phyloP scores from a whole-genome alignment of 1,140 invertebrate species.

The Drosophila repleta region DNA sequence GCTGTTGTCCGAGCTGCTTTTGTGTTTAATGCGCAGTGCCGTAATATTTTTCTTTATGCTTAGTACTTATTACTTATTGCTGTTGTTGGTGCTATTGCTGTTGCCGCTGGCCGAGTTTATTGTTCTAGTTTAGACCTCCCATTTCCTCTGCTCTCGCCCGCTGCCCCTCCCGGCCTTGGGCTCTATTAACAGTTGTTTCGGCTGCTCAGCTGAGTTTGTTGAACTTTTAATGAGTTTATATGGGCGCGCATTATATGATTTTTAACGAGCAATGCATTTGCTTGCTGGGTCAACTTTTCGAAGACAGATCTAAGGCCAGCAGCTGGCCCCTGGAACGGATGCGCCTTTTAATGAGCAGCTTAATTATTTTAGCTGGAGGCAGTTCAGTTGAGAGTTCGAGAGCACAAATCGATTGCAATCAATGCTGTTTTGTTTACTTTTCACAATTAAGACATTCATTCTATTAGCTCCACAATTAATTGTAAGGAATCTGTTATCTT shows the following conservation, averaged over 20 bases:
- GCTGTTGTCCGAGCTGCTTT: slow-evolving; percentile 31
- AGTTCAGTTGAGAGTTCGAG: background rate
- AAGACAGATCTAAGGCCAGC: background rate
- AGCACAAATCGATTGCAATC: slow-evolving; percentile 9
- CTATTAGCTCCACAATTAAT: background rate
- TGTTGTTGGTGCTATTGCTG: slow-evolving; percentile 3
- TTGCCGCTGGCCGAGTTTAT: slow-evolving; percentile 64
- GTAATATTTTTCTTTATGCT: slow-evolving; percentile 70
- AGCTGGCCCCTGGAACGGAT: slow-evolving; percentile 15
- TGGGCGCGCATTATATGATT: slow-evolving; percentile 52
- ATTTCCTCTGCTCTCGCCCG: too few species aligned
- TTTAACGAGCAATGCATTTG: slow-evolving; percentile 56
- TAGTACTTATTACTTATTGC: slow-evolving; percentile 53
- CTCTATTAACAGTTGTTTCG: slow-evolving; percentile 58
- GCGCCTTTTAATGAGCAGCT: slow-evolving; percentile 28
- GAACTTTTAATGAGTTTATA: slow-evolving; percentile 74
- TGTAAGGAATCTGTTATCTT: background rate
- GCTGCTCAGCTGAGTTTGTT: slow-evolving; percentile 61
- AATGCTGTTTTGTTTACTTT: background rate
- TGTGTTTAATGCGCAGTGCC: slow-evolving; percentile 68
- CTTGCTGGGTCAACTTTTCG: slow-evolving; percentile 3
- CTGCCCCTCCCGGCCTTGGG: slow-evolving; percentile 12
- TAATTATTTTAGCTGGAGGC: slow-evolving; percentile 10
- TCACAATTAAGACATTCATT: slow-evolving; percentile 2
- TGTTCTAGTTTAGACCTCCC: slow-evolving; percentile 60